These are phyloP conservation scores for Oncorhynchus masou DNA, from an alignment of 2,113 vertebrate species.

Conservation along the genomic window DNA sequence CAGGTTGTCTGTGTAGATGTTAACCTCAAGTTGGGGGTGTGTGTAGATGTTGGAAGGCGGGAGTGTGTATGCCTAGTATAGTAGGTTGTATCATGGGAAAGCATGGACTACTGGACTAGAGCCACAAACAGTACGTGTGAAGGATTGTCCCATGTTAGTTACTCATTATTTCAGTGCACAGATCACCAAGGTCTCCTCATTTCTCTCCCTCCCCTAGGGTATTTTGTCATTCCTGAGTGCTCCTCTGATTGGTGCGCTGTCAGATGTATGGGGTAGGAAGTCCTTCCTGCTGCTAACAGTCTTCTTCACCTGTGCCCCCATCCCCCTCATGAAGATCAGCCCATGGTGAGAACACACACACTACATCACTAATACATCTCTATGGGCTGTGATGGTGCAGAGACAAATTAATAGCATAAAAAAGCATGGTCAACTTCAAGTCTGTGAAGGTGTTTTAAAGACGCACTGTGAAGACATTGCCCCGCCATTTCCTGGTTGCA, in stretches of 20 bases:
- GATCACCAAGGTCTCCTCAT: background rate
- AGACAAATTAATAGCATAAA: background rate
- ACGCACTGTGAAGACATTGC: too few species aligned
- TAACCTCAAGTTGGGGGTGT: too few species aligned
- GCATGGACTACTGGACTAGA: too few species aligned
- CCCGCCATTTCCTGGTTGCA: too few species aligned
- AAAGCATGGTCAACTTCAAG: too few species aligned
- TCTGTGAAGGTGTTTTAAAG: too few species aligned
- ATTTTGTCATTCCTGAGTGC: constrained; percentile 94
- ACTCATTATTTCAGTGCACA: background rate
- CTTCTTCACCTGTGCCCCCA: constrained; percentile 96
- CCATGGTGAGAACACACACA: constrained; percentile 80
- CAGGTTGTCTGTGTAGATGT: too few species aligned
- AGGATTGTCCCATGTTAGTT: background rate
- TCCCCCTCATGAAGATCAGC: constrained; percentile 95
- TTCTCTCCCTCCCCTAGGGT: constrained; percentile 70
- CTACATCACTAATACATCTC: background rate
- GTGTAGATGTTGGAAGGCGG: too few species aligned
- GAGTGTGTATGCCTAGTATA: too few species aligned
- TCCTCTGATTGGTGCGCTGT: constrained; percentile 91
- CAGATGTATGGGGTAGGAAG: constrained; percentile 96
- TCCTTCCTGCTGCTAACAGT: constrained; percentile 95
- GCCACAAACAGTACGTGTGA: too few species aligned
- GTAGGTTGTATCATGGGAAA: too few species aligned
- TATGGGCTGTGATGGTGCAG: too few species aligned